phyloP scores from a whole-genome alignment of 2,888 invertebrate species.

The Campoplex capitator region DNA sequence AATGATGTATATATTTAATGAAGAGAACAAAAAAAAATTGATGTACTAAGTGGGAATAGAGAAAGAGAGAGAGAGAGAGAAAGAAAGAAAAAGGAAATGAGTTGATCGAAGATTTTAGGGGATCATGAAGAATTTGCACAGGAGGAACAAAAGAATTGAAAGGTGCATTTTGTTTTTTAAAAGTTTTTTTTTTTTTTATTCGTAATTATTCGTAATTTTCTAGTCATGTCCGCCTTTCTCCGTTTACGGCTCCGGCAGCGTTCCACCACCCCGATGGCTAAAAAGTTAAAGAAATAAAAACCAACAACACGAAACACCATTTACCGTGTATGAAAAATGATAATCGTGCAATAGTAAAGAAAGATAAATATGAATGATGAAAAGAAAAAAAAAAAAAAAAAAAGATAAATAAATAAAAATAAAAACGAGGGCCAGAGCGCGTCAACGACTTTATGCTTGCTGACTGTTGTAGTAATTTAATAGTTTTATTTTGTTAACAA shows the following conservation, averaged over 20 bases:
- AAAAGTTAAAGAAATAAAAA: conserved; percentile 5
- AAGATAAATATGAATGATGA: conserved; percentile 10
- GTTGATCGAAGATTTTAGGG: conserved; percentile 12
- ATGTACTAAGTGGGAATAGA: conserved; percentile 34
- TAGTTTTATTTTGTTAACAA: conserved; percentile 82
- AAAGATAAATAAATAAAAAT: background rate
- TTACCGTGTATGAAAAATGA: conserved; percentile 2
- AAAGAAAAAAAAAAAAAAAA: conserved; percentile 12
- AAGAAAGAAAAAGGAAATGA: background rate
- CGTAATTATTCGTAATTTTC: conserved; percentile 58
- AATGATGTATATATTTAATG: conserved; percentile 64
- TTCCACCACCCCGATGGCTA: conserved; percentile 28
- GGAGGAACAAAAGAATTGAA: conserved; percentile 49
- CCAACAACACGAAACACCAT: conserved; percentile 11
- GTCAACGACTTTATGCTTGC: conserved; percentile 80
- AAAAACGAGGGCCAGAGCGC: conserved; percentile 56
- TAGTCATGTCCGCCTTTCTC: conserved; percentile 66
- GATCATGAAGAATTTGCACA: conserved; percentile 36
- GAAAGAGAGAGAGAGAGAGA: background rate
- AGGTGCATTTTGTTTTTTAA: too few species aligned
- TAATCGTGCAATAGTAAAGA: conserved; percentile 5
- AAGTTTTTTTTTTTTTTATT: conserved; percentile 42
- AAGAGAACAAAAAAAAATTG: conserved; percentile 29
- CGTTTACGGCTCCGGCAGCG: conserved; percentile 62
- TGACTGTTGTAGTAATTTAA: conserved; percentile 83